Evolutionary conservation across 2,797 vertebrate genomes (phyloP).

Genomic region (Dicrostonyx torquatus): DNA sequence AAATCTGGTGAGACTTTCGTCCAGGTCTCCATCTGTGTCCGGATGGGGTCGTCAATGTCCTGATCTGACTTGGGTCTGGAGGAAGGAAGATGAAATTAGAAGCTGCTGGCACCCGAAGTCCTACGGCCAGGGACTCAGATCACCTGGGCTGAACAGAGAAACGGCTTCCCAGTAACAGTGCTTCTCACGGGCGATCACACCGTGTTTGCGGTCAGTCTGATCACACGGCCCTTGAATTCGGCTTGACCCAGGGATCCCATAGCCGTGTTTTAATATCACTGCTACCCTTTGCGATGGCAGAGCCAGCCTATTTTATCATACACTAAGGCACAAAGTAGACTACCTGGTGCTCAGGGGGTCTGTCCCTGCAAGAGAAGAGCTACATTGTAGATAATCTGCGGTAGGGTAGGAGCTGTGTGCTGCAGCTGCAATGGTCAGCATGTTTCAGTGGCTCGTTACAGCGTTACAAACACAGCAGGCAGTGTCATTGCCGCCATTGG

Average conservation of each 20-base stretch:
- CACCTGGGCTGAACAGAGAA: not conserved
- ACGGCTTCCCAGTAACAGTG: accelerated
- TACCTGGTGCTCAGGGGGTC: accelerated
- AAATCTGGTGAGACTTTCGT: not conserved
- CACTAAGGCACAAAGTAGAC: no score
- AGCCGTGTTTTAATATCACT: not conserved
- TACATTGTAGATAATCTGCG: not conserved
- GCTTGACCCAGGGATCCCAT: not conserved
- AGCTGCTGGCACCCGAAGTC: not conserved
- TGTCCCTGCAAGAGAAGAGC: not conserved
- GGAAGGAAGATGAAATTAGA: not conserved
- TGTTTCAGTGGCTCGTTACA: not conserved
- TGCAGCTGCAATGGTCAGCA: not conserved
- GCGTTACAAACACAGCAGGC: accelerated
- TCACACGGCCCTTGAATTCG: accelerated
- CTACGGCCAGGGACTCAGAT: accelerated
- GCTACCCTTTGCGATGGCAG: not conserved
- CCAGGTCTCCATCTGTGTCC: not conserved
- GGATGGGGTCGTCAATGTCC: not conserved
- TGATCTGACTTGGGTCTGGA: not conserved
- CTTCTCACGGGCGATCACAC: accelerated
- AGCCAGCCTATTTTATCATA: not conserved
- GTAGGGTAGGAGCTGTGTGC: not conserved
- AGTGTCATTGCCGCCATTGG: accelerated
- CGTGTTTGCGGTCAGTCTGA: accelerated